Conservation (phyloP, 2,888 invertebrate genomes). For the Cataglyphis livida region DNA sequence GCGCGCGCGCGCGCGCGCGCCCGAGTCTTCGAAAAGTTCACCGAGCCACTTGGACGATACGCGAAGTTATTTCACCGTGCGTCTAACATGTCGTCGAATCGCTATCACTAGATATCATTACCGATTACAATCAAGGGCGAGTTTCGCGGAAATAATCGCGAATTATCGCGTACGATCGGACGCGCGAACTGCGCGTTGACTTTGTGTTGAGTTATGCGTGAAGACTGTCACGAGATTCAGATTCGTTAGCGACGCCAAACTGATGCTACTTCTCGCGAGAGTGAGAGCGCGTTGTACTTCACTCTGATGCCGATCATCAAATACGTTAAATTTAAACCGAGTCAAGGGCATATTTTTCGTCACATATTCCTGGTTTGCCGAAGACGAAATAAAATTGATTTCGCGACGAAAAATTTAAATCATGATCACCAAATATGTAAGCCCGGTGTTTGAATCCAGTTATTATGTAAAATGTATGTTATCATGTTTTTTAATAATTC, state of each 20-base stretch:
- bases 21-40: conserved; percentile 32
- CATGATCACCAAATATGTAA: not conserved
- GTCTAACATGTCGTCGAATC: too few relatives aligned
- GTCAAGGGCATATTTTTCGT: not conserved
- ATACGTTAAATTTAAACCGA: not conserved
- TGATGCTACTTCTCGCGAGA: not conserved
- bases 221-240: conserved; percentile 19
- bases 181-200: not conserved
- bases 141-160: not conserved
- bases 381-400: not conserved
- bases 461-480: not conserved
- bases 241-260: not conserved
- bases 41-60: not conserved
- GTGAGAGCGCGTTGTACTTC: not conserved
- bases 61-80: not conserved
- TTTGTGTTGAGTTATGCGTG: not conserved
- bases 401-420: not conserved
- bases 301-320: not conserved
- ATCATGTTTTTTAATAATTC: not conserved
- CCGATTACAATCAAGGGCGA: not conserved
- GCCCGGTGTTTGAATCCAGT: not conserved
- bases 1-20: not conserved
- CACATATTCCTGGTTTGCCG: not conserved
- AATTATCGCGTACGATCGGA: not conserved
- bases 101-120: not conserved